Base-by-base conservation (phyloP, 2,888 invertebrate genomes). In the Habroteleia sp. region DNA sequence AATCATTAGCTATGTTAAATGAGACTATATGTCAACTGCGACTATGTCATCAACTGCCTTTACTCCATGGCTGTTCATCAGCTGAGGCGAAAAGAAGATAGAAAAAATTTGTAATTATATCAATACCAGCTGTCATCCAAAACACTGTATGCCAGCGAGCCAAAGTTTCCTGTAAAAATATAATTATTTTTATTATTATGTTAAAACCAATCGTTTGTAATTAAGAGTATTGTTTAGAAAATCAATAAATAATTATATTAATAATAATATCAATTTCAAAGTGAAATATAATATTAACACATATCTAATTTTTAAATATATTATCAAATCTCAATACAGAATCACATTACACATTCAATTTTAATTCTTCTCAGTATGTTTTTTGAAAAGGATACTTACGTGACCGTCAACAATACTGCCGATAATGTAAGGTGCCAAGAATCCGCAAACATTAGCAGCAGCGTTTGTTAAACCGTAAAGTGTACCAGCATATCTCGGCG, bases 401-500 rank as follows among this genome's bases (percentile, higher is more conserved):
- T 92, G 90, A 63, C 92, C 91, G 81, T 93, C 91, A 44, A 95
- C 94, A 37, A 96, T 92, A 65, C 90, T 88, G 7, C 95, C 95
- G 48, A 94, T 93, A 20, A 94, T 92, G 80, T 93, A 95, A 0
- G 96, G 95, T 11, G 95, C 95, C 78, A 95, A 87, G 85, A 95
- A 95, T 0, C 96, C 96, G 83, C 95, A 95, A 52, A 93, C 92
- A 84, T 95, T 96, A 14, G 94, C 93, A 0, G 95, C 93, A 0
- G 95, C 94, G 86, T 96, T 96, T 0, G 95, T 95, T 7, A 96
- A 92, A 0, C 95, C 95, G 83, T 95, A 95, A 92, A 96, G 93
- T 0, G 95, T 95, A 33, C 96, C 94, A 0, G 95, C 95, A 85
- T 92, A 95, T 84, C 93, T 92, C 0, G 95, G 95, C 83, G 95